phyloP scores from a whole-genome alignment of 1,140 invertebrate genomes.

The Tetranychus urticae region DNA sequence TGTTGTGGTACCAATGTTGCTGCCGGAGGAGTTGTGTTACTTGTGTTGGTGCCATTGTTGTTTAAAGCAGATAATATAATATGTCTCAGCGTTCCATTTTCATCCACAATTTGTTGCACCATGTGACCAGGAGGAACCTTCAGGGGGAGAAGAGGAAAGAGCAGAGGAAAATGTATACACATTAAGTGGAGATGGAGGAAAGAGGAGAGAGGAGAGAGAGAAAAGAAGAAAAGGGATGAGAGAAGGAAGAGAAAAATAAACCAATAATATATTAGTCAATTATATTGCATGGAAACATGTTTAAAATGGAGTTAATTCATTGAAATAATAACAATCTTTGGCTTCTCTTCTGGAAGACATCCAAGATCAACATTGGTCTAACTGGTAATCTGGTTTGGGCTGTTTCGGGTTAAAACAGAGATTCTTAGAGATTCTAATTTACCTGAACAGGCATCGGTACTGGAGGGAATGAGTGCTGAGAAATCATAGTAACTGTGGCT shows the following conservation, averaged over 20 bases:
- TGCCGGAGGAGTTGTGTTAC: not conserved
- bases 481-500: slow-evolving; percentile 59
- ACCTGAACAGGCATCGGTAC: slow-evolving; percentile 55
- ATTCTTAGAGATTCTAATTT: not conserved
- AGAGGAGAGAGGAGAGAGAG: not conserved
- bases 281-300: too few species aligned
- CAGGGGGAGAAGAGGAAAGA: not conserved
- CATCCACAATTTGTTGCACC: slow-evolving; percentile 68
- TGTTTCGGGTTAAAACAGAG: not conserved
- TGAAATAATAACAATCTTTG: not conserved
- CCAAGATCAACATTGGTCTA: not conserved
- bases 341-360: not conserved
- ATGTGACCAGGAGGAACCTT: slow-evolving; percentile 57
- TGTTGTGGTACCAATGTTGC: not conserved
- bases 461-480: slow-evolving; percentile 38
- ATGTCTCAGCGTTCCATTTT: slow-evolving; percentile 55
- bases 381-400: not conserved
- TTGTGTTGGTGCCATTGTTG: not conserved
- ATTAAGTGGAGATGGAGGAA: not conserved
- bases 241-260: too few species aligned
- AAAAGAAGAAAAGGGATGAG: too few species aligned
- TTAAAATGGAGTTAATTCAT: too few species aligned
- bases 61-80: slow-evolving; percentile 29
- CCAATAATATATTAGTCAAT: too few species aligned
- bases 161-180: not conserved